phyloP scores from a whole-genome alignment of 2,113 vertebrate genomes.

The Oplegnathus fasciatus region DNA sequence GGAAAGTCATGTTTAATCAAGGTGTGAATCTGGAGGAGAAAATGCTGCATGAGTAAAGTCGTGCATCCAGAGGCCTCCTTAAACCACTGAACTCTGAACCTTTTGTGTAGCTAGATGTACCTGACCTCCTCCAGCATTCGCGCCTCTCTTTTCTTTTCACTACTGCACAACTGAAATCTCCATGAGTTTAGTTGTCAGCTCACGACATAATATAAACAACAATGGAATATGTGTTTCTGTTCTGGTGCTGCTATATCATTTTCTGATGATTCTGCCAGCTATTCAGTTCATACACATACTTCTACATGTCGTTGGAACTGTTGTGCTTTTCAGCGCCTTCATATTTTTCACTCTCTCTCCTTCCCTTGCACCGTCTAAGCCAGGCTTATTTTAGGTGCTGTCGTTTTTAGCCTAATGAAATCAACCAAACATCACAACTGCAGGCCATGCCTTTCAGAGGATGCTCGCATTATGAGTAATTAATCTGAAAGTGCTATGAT shows the following conservation, averaged over 20 bases:
- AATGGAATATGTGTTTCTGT: neutral
- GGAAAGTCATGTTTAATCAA: constrained; percentile 47
- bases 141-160: neutral
- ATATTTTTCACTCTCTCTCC: constrained; percentile 35
- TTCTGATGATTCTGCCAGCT: neutral
- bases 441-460: constrained; percentile 85
- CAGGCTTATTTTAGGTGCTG: constrained; percentile 84
- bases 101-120: neutral
- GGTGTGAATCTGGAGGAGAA: constrained; percentile 29
- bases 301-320: neutral
- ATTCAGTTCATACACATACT: neutral
- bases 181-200: neutral
- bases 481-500: constrained; percentile 88
- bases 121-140: constrained; percentile 6
- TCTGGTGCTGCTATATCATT: neutral
- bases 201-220: neutral
- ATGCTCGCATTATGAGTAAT: constrained; percentile 87
- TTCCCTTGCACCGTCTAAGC: constrained; percentile 48
- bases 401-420: constrained; percentile 86
- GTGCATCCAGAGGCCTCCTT: neutral
- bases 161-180: neutral
- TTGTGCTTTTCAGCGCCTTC: constrained; percentile 11
- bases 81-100: constrained; percentile 22
- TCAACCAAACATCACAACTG: constrained; percentile 85
- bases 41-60: constrained; percentile 2